Base-by-base conservation (phyloP, 2,797 vertebrate genomes). In the Thunnus albacares region DNA sequence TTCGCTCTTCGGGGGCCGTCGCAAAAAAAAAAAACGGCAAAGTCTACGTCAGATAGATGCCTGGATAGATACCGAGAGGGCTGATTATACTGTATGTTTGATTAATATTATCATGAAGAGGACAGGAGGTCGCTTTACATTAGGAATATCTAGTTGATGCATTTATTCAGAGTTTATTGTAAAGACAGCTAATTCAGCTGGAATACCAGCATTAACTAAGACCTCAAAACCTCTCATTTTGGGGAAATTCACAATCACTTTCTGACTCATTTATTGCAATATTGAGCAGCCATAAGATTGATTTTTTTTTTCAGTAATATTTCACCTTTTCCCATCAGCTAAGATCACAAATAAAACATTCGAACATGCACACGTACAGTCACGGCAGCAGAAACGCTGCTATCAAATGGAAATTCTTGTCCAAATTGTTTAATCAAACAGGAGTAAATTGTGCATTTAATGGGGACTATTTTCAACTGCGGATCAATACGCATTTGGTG, bases 81-180 rank as follows among this genome's bases (percentile, higher is more conserved):
- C n/a, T n/a, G 35, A 53, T 57, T 64, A 35, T 30, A 7, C 30
- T 33, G 30, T 33, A 52, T 13, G 20, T 65, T 65, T 61, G 66
- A 62, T 69, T 61, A 61, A 74, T 78, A 66, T 77, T 43, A 59
- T 43, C 71, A 20, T 0, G 28, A 63, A 18, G 63, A 53, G 5
- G 60, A 53, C 49, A n/a, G 18, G 17, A 47, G 56, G 61, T 53
- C 18, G 55, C 33, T 71, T 38, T 24, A 55, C 43, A 47, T 53
- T 41, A 9, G 5, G 4, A 20, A 35, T 33, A n/a, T 67, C 26
- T 45, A 35, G 49, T 13, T 26, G 38, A 55, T 69, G 59, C 45
- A 55, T 41, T 41, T 24, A 47, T 30, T 20, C 11, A 41, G 30
- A 53, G 45, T 53, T n/a, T 20, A 18, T 70, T 15, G 35, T 7